Evolutionary conservation across 2,888 invertebrate species (phyloP).

Genomic region (Poecilus cupreus): DNA sequence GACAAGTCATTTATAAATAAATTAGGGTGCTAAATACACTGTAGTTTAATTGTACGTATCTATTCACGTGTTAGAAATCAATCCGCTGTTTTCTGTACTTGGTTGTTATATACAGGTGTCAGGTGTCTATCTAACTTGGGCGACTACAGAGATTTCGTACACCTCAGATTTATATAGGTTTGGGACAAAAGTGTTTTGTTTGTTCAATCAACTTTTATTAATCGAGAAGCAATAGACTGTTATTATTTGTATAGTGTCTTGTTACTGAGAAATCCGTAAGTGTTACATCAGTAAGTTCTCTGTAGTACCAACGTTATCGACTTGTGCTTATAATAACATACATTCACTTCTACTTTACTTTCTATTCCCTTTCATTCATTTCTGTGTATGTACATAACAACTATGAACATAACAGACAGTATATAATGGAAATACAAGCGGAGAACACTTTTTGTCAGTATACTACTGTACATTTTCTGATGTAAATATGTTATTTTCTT

Average conservation of each 20-base stretch:
- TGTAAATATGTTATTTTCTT: constrained; percentile 56
- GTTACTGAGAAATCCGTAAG: not conserved
- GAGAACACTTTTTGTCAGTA: constrained; percentile 32
- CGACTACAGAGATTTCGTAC: constrained; percentile 2
- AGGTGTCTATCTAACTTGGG: constrained; percentile 17
- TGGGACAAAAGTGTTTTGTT: not conserved
- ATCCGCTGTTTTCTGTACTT: constrained; percentile 19
- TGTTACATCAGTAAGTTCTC: not conserved
- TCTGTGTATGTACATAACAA: constrained; percentile 37
- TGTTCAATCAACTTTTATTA: constrained; percentile 18
- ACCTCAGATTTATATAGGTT: not conserved
- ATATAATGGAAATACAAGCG: constrained; percentile 20
- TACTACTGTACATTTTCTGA: constrained; percentile 48
- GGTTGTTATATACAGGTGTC: constrained; percentile 25
- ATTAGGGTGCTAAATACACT: constrained; percentile 47
- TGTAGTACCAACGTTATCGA: constrained; percentile 4
- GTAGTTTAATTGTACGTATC: constrained; percentile 47
- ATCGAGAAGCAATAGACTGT: not conserved
- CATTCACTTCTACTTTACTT: constrained; percentile 25
- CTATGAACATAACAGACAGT: constrained; percentile 33
- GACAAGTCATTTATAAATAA: constrained; percentile 40
- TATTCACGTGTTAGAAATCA: constrained; percentile 46
- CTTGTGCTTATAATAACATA: constrained; percentile 7
- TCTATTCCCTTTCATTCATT: constrained; percentile 19
- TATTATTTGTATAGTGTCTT: constrained; percentile 19